A percentile compares a stretch with the other conserved stretches of the same genome.
Evolutionary conservation across 2,113 vertebrate species (phyloP).

Genomic region (Phainopepla nitens): DNA sequence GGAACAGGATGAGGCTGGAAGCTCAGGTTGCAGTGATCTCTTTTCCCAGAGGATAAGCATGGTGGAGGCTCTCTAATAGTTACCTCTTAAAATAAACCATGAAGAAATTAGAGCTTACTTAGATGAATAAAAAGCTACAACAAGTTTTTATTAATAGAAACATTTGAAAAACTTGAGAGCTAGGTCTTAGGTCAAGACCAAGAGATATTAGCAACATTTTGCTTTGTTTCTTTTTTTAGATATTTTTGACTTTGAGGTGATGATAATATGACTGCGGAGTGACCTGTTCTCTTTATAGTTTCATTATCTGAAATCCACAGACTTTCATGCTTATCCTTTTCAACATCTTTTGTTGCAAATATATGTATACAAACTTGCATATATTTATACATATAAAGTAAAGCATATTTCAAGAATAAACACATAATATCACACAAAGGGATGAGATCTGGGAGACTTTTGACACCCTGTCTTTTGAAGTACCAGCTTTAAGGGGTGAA

Average conservation of each 20-base stretch:
- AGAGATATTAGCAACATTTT: not conserved
- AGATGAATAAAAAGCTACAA: not conserved
- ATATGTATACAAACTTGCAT: not conserved
- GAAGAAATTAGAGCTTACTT: not conserved
- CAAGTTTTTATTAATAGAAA: not conserved
- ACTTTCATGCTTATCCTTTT: not conserved
- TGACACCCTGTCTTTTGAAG: not conserved
- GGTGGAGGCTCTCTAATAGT: not conserved
- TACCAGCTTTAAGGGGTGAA: not conserved
- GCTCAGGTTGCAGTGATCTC: not conserved
- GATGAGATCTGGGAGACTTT: not conserved
- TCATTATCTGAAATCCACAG: not conserved
- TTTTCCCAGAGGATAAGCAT: not conserved
- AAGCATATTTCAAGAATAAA: not conserved
- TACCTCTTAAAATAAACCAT: not conserved
- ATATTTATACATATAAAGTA: not conserved
- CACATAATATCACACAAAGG: not conserved
- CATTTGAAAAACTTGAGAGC: not conserved
- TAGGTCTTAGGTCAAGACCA: not conserved
- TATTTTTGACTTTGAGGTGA: not conserved
- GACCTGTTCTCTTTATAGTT: not conserved
- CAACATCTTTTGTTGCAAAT: not conserved
- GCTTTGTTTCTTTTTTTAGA: not conserved
- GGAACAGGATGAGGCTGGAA: not conserved
- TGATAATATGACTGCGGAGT: not conserved